Conservation (phyloP, 2,888 invertebrate genomes). For the Thymelicus lineola region DNA sequence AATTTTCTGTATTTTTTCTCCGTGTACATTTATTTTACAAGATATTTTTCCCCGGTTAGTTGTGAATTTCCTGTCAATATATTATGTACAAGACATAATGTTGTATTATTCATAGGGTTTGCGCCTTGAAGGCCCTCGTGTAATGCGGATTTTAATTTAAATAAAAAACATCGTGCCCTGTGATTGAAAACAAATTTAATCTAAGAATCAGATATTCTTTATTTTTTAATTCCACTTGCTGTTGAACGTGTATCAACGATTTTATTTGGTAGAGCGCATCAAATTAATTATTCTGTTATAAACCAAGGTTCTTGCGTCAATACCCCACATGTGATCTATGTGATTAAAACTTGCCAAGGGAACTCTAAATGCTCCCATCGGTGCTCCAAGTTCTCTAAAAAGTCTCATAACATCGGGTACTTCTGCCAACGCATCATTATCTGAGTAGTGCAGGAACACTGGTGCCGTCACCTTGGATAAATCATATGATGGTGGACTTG, state of each 20-base stretch:
- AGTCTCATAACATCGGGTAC: constrained; percentile 83
- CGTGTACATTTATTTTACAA: too few relatives aligned
- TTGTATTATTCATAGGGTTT: too few relatives aligned
- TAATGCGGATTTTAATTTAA: too few relatives aligned
- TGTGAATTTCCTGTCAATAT: too few relatives aligned
- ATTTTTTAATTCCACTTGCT: constrained; percentile 52
- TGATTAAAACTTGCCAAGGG: constrained; percentile 86
- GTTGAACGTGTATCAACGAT: too few relatives aligned
- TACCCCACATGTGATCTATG: constrained; percentile 89
- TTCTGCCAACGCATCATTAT: constrained; percentile 87
- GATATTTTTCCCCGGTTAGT: too few relatives aligned
- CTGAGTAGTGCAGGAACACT: constrained; percentile 87
- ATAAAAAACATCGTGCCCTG: too few relatives aligned
- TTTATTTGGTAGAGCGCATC: constrained; percentile 57
- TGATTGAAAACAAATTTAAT: too few relatives aligned
- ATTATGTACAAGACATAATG: too few relatives aligned
- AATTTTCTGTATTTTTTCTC: too few relatives aligned
- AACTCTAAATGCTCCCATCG: constrained; percentile 80
- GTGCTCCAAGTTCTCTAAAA: constrained; percentile 79
- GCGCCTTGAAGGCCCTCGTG: too few relatives aligned
- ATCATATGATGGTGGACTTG: constrained; percentile 85
- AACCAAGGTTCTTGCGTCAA: constrained; percentile 83
- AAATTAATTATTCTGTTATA: constrained; percentile 84
- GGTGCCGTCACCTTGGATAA: constrained; percentile 84
- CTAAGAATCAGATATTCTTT: too few relatives aligned